A percentile compares a stretch with the other conserved stretches of the same genome.
phyloP scores from a whole-genome alignment of 2,797 vertebrate species.

The Otolemur crassicaudatus region DNA sequence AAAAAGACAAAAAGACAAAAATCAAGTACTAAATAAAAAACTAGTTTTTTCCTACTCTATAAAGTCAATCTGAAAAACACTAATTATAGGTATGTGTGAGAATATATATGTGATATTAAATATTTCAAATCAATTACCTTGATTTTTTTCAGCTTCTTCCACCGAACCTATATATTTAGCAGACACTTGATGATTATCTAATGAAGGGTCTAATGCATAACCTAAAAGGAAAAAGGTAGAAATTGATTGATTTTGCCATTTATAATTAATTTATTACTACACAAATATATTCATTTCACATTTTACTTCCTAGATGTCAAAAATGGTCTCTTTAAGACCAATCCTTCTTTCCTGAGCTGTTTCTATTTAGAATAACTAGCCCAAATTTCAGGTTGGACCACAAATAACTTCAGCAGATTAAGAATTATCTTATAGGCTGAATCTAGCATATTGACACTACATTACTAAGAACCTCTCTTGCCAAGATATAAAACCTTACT shows the following conservation, averaged over 20 bases:
- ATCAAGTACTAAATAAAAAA: not conserved
- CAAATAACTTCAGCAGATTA: not conserved
- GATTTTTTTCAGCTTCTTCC: slow-evolving; percentile 98
- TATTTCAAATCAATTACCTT: slow-evolving; percentile 90
- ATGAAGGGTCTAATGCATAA: slow-evolving; percentile 97
- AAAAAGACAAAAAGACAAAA: not conserved
- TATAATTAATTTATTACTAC: slow-evolving; percentile 17
- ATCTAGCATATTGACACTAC: not conserved
- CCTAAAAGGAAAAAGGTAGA: slow-evolving; percentile 87
- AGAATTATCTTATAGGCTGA: not conserved
- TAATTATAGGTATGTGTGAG: not conserved
- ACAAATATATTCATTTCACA: slow-evolving; percentile 26
- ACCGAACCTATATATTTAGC: slow-evolving; percentile 95
- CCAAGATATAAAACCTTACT: not conserved
- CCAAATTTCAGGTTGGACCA: not conserved
- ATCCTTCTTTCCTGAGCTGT: not conserved
- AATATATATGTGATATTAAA: not conserved
- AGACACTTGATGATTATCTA: slow-evolving; percentile 92
- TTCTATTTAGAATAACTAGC: slow-evolving; percentile 1
- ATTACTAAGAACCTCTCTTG: not conserved
- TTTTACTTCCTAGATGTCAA: not conserved
- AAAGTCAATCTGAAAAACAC: not conserved
- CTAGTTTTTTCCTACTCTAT: not conserved
- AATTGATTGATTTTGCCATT: slow-evolving; percentile 47
- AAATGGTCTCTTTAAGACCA: slow-evolving; percentile 4